Conservation (phyloP, 2,797 vertebrate species). For the Argyrosomus regius region DNA sequence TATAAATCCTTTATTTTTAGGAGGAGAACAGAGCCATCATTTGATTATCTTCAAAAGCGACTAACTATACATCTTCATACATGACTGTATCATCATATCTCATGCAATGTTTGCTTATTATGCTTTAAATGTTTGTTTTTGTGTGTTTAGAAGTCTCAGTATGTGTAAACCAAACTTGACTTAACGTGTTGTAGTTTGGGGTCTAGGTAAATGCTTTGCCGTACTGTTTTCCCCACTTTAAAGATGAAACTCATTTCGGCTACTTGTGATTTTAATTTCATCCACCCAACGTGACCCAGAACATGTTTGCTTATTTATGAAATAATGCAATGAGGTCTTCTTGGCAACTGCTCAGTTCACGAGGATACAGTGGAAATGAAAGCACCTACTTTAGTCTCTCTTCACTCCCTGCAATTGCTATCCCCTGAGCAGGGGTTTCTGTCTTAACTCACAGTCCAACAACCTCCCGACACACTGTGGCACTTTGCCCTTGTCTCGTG, state of each 20-base stretch:
- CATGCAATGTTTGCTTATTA: too few species aligned
- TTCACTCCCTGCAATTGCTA: conserved; percentile 20
- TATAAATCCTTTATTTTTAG: too few species aligned
- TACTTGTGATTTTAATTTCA: neutral
- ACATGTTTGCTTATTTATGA: conserved; percentile 4
- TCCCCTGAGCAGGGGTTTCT: conserved; percentile 26
- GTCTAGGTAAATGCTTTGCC: neutral
- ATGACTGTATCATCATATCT: too few species aligned
- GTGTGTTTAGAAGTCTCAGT: too few species aligned
- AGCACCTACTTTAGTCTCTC: conserved; percentile 12
- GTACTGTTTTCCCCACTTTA: neutral
- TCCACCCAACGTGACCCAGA: neutral
- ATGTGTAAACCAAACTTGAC: neutral
- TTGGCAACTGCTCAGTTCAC: conserved; percentile 7
- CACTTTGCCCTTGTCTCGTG: conserved; percentile 57
- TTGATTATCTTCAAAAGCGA: too few species aligned
- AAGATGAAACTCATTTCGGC: neutral
- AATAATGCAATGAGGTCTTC: conserved; percentile 5
- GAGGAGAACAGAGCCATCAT: too few species aligned
- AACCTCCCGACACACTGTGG: conserved; percentile 23
- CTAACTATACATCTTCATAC: too few species aligned
- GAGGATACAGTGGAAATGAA: conserved; percentile 23
- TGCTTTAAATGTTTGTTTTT: too few species aligned
- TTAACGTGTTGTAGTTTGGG: neutral
- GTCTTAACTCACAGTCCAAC: conserved; percentile 34